These are phyloP conservation scores for Onchidella celtica DNA, from an alignment of 2,888 invertebrate species.

Conservation along the genomic window DNA sequence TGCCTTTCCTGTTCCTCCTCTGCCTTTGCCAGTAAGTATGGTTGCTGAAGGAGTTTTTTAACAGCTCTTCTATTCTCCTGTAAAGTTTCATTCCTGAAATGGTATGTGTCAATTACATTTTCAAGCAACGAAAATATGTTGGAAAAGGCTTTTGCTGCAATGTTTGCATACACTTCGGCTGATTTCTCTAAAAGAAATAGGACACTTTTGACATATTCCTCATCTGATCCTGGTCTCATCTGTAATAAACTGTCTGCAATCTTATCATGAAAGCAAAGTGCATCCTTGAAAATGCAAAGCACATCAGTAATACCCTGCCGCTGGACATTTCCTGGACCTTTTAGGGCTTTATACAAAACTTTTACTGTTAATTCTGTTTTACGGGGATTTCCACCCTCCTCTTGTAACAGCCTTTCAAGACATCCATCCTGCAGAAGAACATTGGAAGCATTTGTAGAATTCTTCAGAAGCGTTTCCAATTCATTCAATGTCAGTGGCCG, in stretches of 20 bases:
- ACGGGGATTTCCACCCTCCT: not conserved
- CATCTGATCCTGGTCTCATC: not conserved
- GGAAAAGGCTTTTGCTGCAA: slow-evolving; percentile 42
- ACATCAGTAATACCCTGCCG: slow-evolving; percentile 35
- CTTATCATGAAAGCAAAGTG: slow-evolving; percentile 22
- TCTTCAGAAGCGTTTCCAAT: not conserved
- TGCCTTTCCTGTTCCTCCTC: not conserved
- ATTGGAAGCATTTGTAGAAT: slow-evolving; percentile 4
- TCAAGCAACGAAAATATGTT: slow-evolving; percentile 3
- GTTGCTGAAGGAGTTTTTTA: not conserved
- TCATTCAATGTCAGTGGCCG: slow-evolving; percentile 17
- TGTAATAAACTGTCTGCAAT: not conserved
- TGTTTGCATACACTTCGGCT: not conserved
- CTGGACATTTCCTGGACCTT: slow-evolving; percentile 1
- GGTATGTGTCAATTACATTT: not conserved
- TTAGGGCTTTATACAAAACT: slow-evolving; percentile 33
- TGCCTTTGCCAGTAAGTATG: not conserved
- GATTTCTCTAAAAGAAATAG: not conserved
- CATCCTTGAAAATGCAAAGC: slow-evolving; percentile 23
- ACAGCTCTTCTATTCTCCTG: not conserved
- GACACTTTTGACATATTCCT: slow-evolving; percentile 16
- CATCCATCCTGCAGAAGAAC: slow-evolving; percentile 38
- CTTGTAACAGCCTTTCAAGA: slow-evolving; percentile 30
- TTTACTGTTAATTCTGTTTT: slow-evolving; percentile 19
- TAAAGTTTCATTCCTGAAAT: not conserved